A percentile compares a stretch with the other conserved stretches of the same genome.
Evolutionary conservation across 1,140 invertebrate genomes (phyloP).

Genomic region (Ctenoplectra terminalis): DNA sequence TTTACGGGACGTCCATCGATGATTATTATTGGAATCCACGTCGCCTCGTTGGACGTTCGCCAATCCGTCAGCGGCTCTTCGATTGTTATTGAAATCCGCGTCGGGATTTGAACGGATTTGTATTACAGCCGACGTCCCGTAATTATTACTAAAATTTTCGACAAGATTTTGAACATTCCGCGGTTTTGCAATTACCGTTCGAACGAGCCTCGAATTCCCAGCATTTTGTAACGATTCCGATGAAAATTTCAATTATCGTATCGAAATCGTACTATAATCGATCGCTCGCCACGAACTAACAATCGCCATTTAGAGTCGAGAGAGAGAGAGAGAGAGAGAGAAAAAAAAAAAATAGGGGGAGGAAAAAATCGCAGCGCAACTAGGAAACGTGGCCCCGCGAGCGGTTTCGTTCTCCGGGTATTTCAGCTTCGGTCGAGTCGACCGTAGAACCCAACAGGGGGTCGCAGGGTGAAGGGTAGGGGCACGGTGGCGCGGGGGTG

Average conservation of each 20-base stretch:
- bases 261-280: neutral
- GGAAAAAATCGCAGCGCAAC: neutral
- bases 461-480: neutral
- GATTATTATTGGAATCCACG: slow-evolving; percentile 22
- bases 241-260: neutral
- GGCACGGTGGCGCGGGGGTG: neutral
- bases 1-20: neutral
- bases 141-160: neutral
- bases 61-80: neutral
- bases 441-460: neutral
- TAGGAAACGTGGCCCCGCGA: neutral
- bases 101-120: neutral
- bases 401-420: slow-evolving; percentile 30
- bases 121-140: no score
- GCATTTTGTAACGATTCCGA: neutral
- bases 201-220: neutral
- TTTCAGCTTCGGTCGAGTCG: slow-evolving; percentile 15
- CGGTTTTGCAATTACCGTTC: neutral
- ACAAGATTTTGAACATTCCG: neutral
- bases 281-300: slow-evolving; percentile 1
- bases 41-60: neutral
- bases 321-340: neutral
- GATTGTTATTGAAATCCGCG: slow-evolving; percentile 7
- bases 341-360: neutral
- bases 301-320: neutral